Base-by-base conservation (phyloP, 1,140 invertebrate genomes). In the Dolichoris vasculosae region DNA sequence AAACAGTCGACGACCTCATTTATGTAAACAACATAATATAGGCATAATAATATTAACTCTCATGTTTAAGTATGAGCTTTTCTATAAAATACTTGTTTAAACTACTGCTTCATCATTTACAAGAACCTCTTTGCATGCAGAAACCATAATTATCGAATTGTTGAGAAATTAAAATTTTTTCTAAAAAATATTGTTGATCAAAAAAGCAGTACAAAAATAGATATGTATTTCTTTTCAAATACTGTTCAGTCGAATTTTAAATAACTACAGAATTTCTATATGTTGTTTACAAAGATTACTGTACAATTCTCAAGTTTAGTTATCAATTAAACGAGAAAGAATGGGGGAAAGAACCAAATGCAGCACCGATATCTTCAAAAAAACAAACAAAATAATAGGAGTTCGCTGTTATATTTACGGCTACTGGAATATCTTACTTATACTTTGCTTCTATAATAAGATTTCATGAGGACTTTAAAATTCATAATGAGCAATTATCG, bases 401-500 rank as follows among this genome's bases (percentile, higher is more conserved):
- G 59, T 23, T 32, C 2, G 40, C 64, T 35, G 30, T 40, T 40
- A 17, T 2, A 4, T n/a, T 2, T 20, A 11, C 80, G 43, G 64
- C 67, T 75, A 63, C 71, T 55, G 80, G 80, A 73, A 76, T 63
- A 76, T 83, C 71, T 83, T 51, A 83, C 82, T 76, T 63, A 59
- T 35, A 15, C 23, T 4, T 13, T 26, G 15, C 13, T 67, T 69
- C 40, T 79, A 15, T 40, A n/a, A 83, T 83, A 35, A 46, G 71
- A 59, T 76, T 83, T 73, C 46, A 55, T 11, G n/a, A 75, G 43
- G 32, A 46, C 6, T 32, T 38, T 23, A 59, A 26, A 63, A 23
- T 9, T 67, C 78, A 59, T 67, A 80, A 80, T 80, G 64, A 64
- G 38, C 38, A 23, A 46, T 80, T 80, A 64, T 63, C 55, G 55